phyloP scores from a whole-genome alignment of 2,888 invertebrate genomes.

The Zygothrica quintamaculata region DNA sequence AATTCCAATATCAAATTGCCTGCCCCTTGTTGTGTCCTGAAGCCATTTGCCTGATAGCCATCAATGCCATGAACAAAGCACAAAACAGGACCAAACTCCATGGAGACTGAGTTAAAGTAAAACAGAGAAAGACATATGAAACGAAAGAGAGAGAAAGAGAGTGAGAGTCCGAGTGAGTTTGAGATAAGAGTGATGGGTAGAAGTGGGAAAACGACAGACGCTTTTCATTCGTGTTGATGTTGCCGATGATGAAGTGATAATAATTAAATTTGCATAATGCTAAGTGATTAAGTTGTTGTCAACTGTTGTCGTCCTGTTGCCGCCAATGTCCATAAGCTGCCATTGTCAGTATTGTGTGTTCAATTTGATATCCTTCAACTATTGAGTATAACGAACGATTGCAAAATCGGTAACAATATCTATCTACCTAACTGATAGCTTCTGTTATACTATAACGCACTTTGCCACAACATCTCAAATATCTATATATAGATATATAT shows the following conservation, averaged over 20 bases:
- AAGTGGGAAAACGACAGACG: slow-evolving; percentile 18
- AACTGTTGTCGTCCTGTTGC: slow-evolving; percentile 44
- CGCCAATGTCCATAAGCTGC: slow-evolving; percentile 32
- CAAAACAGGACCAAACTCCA: slow-evolving; percentile 31
- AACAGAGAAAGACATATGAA: neutral
- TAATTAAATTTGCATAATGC: slow-evolving; percentile 80
- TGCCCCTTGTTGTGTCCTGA: slow-evolving; percentile 36
- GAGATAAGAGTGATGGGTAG: neutral
- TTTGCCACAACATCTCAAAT: slow-evolving; percentile 23
- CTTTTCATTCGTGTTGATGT: slow-evolving; percentile 55
- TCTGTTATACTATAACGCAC: slow-evolving; percentile 3
- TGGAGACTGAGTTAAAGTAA: slow-evolving; percentile 32
- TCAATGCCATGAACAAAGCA: slow-evolving; percentile 59
- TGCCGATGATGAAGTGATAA: slow-evolving; percentile 78
- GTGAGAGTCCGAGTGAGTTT: no score
- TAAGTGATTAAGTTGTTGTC: slow-evolving; percentile 80
- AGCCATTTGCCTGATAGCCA: slow-evolving; percentile 69
- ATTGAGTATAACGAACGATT: slow-evolving; percentile 43
- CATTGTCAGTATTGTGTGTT: slow-evolving; percentile 37
- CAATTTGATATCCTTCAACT: slow-evolving; percentile 39
- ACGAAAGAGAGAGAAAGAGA: neutral
- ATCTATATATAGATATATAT: slow-evolving; percentile 3
- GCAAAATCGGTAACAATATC: slow-evolving; percentile 57
- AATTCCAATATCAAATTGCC: slow-evolving; percentile 36
- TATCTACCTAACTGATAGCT: slow-evolving; percentile 18